Conservation (phyloP, 2,888 invertebrate species). For the Acholoe squamosa region DNA sequence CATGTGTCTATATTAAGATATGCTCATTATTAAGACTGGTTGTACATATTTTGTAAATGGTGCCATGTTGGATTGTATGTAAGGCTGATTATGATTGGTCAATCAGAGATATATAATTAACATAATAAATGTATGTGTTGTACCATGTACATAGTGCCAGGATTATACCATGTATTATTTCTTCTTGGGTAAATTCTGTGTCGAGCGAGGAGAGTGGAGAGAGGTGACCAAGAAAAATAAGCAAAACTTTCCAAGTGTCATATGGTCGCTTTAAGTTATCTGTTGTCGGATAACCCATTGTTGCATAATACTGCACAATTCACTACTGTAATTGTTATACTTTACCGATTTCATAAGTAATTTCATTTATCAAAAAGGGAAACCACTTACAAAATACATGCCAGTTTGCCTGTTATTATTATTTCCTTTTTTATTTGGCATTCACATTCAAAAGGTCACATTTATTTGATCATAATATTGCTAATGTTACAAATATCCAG, state of each 20-base stretch:
- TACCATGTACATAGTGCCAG: conserved; percentile 7
- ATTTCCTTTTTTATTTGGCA: background rate
- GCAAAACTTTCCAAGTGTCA: background rate
- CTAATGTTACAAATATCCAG: background rate
- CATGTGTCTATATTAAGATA: background rate
- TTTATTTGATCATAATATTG: conserved; percentile 7
- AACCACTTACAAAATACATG: background rate
- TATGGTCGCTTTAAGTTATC: conserved; percentile 36
- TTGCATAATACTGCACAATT: background rate
- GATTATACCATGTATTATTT: background rate
- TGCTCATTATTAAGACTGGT: background rate
- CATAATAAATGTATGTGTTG: background rate
- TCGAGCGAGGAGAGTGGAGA: background rate
- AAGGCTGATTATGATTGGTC: background rate
- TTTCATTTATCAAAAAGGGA: background rate
- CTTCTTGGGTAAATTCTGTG: conserved; percentile 25
- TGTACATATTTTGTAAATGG: conserved; percentile 20
- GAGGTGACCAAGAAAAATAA: background rate
- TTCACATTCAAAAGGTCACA: background rate
- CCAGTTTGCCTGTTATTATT: too few species aligned
- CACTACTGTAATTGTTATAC: background rate
- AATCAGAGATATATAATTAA: background rate
- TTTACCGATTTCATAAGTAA: background rate
- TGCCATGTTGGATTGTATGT: conserved; percentile 28
- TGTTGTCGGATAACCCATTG: background rate